phyloP scores from a whole-genome alignment of 64 coral and sea anemone species.

The Platygyra sinensis region DNA sequence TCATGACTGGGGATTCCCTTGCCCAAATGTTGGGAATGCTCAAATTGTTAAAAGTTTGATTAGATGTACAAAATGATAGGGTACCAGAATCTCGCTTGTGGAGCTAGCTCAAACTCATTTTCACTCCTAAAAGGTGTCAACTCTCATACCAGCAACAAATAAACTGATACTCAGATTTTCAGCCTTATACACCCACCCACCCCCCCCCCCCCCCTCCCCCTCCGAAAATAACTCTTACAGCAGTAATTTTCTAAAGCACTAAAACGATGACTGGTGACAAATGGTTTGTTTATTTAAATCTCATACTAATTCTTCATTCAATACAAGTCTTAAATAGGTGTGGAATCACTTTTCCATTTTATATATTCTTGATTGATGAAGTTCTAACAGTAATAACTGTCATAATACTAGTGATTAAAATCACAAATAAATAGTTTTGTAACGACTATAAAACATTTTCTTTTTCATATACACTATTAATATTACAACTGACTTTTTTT shows the following conservation, averaged over 20 bases:
- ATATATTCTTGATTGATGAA: conserved; percentile 17
- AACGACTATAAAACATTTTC: conserved; percentile 28
- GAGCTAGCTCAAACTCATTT: too few relatives aligned
- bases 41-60: too few relatives aligned
- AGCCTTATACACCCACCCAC: too few relatives aligned
- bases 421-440: conserved; percentile 37
- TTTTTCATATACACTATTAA: conserved; percentile 22
- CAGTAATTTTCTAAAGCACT: neutral
- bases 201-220: too few relatives aligned
- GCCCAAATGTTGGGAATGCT: too few relatives aligned
- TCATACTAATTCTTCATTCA: neutral
- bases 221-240: too few relatives aligned
- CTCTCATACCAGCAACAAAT: too few relatives aligned
- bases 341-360: conserved; percentile 19
- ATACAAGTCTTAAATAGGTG: conserved; percentile 34
- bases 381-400: neutral
- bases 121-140: too few relatives aligned
- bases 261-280: neutral
- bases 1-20: too few relatives aligned
- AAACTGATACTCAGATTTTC: too few relatives aligned
- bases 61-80: too few relatives aligned
- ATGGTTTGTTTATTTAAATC: conserved; percentile 28
- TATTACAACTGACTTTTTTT: neutral
- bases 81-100: too few relatives aligned
- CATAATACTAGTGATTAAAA: neutral